Percentiles rank a stretch among this genome's conserved stretches.
Evolutionary conservation across 2,113 vertebrate genomes (phyloP).

Genomic region (Anser brachyrhynchus): DNA sequence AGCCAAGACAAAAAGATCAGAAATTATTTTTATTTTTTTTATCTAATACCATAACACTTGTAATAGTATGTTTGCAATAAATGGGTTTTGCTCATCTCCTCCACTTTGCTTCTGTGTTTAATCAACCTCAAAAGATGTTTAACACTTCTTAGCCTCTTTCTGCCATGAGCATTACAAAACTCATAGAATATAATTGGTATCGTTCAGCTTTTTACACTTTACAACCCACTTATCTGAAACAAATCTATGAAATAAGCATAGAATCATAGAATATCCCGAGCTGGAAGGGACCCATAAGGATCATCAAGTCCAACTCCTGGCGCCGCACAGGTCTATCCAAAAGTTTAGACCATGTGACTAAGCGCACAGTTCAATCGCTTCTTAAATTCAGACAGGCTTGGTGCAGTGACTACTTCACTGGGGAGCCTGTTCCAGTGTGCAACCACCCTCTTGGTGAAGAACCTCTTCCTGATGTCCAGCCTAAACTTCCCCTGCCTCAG

Average conservation of each 20-base stretch:
- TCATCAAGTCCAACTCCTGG: too few species aligned
- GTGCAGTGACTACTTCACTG: too few species aligned
- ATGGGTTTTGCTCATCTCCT: neutral
- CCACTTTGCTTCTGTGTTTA: neutral
- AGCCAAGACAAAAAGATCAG: neutral
- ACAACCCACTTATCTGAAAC: neutral
- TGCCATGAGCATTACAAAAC: neutral
- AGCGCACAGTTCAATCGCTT: too few species aligned
- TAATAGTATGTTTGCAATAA: neutral
- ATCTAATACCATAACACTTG: neutral
- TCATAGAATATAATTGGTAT: neutral
- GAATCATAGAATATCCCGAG: too few species aligned
- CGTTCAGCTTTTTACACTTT: neutral
- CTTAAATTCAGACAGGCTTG: too few species aligned
- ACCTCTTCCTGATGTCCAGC: too few species aligned
- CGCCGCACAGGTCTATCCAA: too few species aligned
- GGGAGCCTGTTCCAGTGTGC: too few species aligned
- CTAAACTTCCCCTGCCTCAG: too few species aligned
- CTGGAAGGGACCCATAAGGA: too few species aligned
- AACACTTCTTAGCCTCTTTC: neutral
- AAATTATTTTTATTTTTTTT: neutral
- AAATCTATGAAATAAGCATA: neutral
- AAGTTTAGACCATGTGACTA: too few species aligned
- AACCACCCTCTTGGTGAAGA: too few species aligned
- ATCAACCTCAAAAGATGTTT: neutral